Evolutionary conservation across 2,113 vertebrate genomes (phyloP).

Genomic region (Odocoileus hemionus): DNA sequence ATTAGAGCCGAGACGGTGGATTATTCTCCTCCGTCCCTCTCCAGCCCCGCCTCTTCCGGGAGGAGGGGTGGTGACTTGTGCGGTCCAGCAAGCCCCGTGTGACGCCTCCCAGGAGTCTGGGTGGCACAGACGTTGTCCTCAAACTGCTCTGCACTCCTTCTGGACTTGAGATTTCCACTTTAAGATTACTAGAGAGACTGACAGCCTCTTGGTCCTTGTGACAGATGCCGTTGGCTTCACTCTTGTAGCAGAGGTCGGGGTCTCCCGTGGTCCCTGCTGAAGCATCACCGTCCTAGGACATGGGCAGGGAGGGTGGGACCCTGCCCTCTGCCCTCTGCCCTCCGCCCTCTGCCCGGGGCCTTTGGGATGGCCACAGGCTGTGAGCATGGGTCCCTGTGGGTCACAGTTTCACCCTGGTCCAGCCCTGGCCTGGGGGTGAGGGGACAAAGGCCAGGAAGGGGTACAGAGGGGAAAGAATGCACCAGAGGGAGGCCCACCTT

Average conservation of each 20-base stretch:
- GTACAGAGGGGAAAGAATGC: not conserved
- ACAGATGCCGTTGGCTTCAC: not conserved
- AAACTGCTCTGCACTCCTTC: not conserved
- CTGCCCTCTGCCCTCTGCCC: not conserved
- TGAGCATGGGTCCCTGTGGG: too few relatives aligned
- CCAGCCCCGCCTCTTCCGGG: not conserved
- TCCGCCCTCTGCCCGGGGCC: not conserved
- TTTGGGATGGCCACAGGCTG: not conserved
- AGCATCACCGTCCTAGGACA: not conserved
- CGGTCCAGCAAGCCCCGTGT: constrained; percentile 46
- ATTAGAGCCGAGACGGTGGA: not conserved
- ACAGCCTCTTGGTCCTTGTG: not conserved
- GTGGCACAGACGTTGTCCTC: not conserved
- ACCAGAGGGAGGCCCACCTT: not conserved
- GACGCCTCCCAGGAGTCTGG: not conserved
- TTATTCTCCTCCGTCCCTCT: not conserved
- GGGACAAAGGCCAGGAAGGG: not conserved
- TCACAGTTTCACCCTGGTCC: not conserved
- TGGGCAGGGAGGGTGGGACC: not conserved
- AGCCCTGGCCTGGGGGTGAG: not conserved
- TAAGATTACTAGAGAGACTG: not conserved
- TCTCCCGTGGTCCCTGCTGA: rapidly evolving
- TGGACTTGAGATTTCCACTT: not conserved
- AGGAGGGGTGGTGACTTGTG: constrained; percentile 47
- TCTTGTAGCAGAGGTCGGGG: not conserved